Percentiles rank a stretch among this genome's conserved stretches.
These are phyloP conservation scores for Serinus canaria DNA, from an alignment of 2,113 vertebrate genomes.

Conservation along the genomic window DNA sequence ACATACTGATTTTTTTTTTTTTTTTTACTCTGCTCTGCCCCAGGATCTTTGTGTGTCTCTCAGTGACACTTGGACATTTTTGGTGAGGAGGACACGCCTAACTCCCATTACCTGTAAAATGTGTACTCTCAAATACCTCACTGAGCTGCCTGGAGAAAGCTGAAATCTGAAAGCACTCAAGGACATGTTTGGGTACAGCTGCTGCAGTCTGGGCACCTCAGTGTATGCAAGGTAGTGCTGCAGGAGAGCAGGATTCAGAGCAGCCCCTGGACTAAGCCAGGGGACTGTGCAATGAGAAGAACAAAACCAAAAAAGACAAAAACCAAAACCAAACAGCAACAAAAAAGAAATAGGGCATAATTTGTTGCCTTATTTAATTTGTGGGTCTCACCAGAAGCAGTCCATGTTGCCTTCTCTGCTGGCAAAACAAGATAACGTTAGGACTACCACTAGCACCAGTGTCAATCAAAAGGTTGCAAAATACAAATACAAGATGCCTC, in stretches of 20 bases:
- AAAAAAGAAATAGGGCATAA: background rate
- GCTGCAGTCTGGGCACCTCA: background rate
- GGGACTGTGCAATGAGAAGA: background rate
- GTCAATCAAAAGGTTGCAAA: background rate
- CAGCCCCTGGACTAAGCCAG: background rate
- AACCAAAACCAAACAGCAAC: background rate
- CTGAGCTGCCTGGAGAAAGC: background rate
- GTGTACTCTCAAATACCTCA: background rate
- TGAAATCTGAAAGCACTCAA: background rate
- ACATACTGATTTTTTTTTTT: background rate
- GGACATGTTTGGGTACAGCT: background rate
- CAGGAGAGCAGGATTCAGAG: background rate
- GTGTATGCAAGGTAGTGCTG: background rate
- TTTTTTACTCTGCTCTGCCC: background rate
- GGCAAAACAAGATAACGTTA: background rate
- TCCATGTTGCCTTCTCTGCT: background rate
- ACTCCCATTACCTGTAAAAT: background rate
- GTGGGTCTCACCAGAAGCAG: background rate
- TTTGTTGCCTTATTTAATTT: background rate
- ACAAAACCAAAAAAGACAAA: background rate
- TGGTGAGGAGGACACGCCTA: background rate
- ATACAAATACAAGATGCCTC: background rate
- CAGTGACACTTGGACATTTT: background rate
- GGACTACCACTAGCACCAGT: accelerated
- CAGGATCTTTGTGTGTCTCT: background rate